Evolutionary conservation across 2,888 invertebrate genomes (phyloP).

Genomic region (Miltochrista miniata): DNA sequence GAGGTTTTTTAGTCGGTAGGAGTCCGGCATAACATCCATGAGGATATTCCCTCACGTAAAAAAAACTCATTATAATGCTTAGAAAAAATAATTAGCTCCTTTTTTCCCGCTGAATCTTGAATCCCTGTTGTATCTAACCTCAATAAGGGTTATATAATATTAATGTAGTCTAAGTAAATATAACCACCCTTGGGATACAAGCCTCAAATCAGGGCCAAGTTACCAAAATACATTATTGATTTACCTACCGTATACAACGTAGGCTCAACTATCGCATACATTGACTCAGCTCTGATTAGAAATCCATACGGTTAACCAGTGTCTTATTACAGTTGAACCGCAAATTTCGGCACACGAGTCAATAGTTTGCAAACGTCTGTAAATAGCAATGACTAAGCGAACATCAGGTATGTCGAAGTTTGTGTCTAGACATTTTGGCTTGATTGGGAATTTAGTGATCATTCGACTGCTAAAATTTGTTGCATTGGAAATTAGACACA

Average conservation of each 20-base stretch:
- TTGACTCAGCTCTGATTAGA: slow-evolving; percentile 23
- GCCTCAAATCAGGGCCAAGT: not conserved
- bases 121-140: no score
- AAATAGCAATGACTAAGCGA: slow-evolving; percentile 27
- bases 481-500: no score
- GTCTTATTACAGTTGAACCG: slow-evolving; percentile 27
- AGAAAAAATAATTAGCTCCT: no score
- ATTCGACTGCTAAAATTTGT: not conserved
- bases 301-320: slow-evolving; percentile 27
- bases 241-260: slow-evolving; percentile 2
- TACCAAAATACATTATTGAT: not conserved
- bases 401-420: not conserved
- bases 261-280: slow-evolving; percentile 5
- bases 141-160: no score
- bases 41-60: no score
- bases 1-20: no score
- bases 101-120: no score
- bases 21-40: no score
- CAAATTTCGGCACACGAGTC: slow-evolving; percentile 25
- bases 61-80: no score
- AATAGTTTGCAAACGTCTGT: slow-evolving; percentile 15
- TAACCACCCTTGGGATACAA: not conserved
- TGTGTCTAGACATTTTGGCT: no score
- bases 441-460: no score
- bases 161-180: not conserved